Base-by-base conservation (phyloP, 2,888 invertebrate genomes). In the Tipula confusa region DNA sequence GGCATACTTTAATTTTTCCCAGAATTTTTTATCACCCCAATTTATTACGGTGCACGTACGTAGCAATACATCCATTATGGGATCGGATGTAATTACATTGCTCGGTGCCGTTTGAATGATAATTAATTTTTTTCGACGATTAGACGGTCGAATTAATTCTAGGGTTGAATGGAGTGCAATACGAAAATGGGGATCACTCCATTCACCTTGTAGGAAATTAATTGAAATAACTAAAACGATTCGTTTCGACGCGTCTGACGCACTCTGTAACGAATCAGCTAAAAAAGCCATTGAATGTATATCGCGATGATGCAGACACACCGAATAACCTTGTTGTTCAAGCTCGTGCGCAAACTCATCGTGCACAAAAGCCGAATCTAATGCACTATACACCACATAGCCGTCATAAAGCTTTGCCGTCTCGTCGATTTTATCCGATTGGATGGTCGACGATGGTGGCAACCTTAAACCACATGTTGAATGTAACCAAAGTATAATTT, bases 11-110 rank as follows among this genome's bases (percentile, higher is more conserved):
- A 97, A 91, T 90, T 96, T 96, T 86, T 96, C 95, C 97, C 97
- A 97, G 90, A 97, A 97, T 86, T 95, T 92, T 86, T 94, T 94
- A 89, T 96, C 96, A 85, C 94, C 94, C 93, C 94, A 95, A 85
- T 94, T 91, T 85, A 94, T 91, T 83, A 94, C 93, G 64, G 93
- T 92, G 90, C 95, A 92, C 87, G 93, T 93, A 87, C 94, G 92
- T 84, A 95, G 90, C 85, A 94, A 91, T 83, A 92, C 92, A 88
- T 95, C 93, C 83, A 96, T 91, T 87, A 95, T 95, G 83, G 93
- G 91, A 88, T 95, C 95, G 88, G 95, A 92, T 86, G 94, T 93
- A 64, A 94, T 89, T 48, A 93, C 93, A 86, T 94, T 94, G 43
- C 95, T 93, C 86, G 94, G 94, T 85, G 91, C 91, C 84, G 91